Base-by-base conservation (phyloP, 2,797 vertebrate species). In the Pipistrellus kuhlii region DNA sequence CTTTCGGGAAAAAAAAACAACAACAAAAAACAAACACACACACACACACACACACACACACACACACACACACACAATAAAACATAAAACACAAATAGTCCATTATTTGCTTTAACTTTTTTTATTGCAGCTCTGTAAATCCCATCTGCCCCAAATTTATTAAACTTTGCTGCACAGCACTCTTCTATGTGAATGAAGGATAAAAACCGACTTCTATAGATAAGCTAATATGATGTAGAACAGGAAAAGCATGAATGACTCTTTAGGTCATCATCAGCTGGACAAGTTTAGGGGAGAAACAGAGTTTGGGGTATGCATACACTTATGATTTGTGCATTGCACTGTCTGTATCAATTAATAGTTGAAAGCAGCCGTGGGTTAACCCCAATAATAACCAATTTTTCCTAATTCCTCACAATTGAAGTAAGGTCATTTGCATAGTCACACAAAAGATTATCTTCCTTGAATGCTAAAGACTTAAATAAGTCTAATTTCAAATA, bases 331-430 rank as follows among this genome's bases (percentile, higher is more conserved):
- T 72, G 51, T 81, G 27, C 23, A 68, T 20, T 72, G 1, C 32
- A 77, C 25, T 72, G 1, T 77, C n/a, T 68, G 13, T 71, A 85
- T 35, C 57, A 30, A 84, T 84, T 90, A 75, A 80, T 71, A 62
- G 23, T 73, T 57, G 80, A 90, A 90, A 92, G 86, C 15, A 86
- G 57, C 18, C 35, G n/a, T 82, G 41, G 15, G 8, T 73, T 66
- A 95, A 88, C 7, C 25, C 30, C 23, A 38, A 35, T 3, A 88
- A 68, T 93, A 71, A 35, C 4, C 4, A 76, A 8, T 32, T 86
- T 94, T 92, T 78, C 57, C 76, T 75, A 83, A 93, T 85, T 86
- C 25, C 25, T 88, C 55, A 94, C 62, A 90, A 80, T 57, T 76
- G 66, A 86, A 94, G 46, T 85, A 18, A 0, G 11, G 7, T 66